Percentiles rank a stretch among this genome's conserved stretches.
These are phyloP conservation scores for Leptobrachium leishanense DNA, from an alignment of 2,113 vertebrate genomes.

Conservation along the genomic window DNA sequence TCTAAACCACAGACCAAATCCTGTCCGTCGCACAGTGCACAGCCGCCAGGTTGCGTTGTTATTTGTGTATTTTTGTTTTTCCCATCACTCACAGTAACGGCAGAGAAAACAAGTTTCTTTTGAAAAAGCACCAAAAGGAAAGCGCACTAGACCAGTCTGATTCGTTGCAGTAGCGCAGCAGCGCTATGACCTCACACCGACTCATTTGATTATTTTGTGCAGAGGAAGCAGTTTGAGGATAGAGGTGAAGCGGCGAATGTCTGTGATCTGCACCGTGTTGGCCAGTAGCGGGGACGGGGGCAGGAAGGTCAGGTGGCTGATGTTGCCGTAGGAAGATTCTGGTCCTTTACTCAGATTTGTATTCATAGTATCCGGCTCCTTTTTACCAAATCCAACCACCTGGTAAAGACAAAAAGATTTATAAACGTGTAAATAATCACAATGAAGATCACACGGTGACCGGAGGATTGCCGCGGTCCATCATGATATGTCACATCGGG, in stretches of 20 bases:
- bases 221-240: slow-evolving; percentile 83
- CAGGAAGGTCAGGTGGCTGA: slow-evolving; percentile 80
- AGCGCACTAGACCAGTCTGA: background rate
- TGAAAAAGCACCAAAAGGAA: slow-evolving; percentile 23
- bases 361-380: slow-evolving; percentile 71
- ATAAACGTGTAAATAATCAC: too few relatives aligned
- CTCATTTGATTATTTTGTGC: slow-evolving; percentile 91
- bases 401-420: slow-evolving; percentile 55
- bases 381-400: slow-evolving; percentile 87
- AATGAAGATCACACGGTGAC: too few relatives aligned
- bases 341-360: slow-evolving; percentile 51
- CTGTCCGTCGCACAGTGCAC: too few relatives aligned
- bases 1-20: too few relatives aligned
- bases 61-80: too few relatives aligned
- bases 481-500: too few relatives aligned
- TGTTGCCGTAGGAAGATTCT: slow-evolving; percentile 73
- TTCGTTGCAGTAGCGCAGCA: background rate
- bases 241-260: slow-evolving; percentile 88
- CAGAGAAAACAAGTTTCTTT: background rate
- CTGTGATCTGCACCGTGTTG: slow-evolving; percentile 69
- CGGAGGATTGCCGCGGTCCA: too few relatives aligned
- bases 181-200: background rate
- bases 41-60: too few relatives aligned
- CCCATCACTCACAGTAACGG: too few relatives aligned
- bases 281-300: slow-evolving; percentile 67